phyloP scores from a whole-genome alignment of 2,113 vertebrate species.

The Brevimyrus niger region DNA sequence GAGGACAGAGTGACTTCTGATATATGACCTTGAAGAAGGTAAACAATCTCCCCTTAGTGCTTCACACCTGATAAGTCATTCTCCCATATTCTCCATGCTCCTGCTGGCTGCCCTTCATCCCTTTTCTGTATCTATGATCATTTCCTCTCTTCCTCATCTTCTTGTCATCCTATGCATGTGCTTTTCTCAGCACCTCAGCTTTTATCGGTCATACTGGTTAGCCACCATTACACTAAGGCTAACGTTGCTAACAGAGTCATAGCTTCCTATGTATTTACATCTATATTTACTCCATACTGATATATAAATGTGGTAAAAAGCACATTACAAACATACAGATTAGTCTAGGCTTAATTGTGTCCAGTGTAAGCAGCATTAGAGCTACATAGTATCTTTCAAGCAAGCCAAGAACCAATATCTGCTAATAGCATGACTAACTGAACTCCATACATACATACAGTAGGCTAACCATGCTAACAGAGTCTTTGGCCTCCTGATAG shows the following conservation, averaged over 20 bases:
- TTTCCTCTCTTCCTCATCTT: neutral
- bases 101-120: neutral
- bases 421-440: neutral
- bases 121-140: neutral
- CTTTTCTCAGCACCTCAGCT: neutral
- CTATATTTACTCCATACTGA: neutral
- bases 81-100: neutral
- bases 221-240: neutral
- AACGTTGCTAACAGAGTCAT: neutral
- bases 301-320: neutral
- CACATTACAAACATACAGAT: neutral
- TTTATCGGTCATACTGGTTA: neutral
- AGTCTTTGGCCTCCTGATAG: neutral
- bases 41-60: neutral
- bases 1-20: neutral
- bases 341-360: neutral
- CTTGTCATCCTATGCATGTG: neutral
- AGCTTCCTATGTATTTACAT: neutral
- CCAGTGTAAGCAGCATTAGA: neutral
- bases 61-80: neutral
- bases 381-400: neutral
- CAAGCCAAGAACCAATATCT: neutral
- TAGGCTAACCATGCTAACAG: neutral
- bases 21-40: conserved; percentile 1
- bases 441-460: neutral